Evolutionary conservation across 2,888 invertebrate species (phyloP), one percentile per base, ranked within the genome.

Genomic region (Spilarctia lutea): DNA sequence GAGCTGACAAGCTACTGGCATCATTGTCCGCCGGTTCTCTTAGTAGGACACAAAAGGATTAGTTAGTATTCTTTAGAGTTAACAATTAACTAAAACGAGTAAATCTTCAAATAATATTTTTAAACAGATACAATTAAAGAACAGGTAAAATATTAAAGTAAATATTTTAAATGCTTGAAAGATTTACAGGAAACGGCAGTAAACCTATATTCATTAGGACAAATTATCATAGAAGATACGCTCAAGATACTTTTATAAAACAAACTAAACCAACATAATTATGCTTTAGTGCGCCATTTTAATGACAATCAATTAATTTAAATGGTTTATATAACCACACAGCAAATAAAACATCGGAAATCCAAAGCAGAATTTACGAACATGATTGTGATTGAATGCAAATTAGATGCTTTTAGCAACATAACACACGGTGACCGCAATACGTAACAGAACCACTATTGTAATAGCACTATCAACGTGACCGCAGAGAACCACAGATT

Each of bases 401-500:
- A 85, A 81, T 81, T 71, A 70, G 73, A 66, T 35, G 72, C 72
- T 75, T 75, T 45, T 70, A 74, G 52, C n/a, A 74, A 71, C 70
- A 66, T 60, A 74, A 60, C 42, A 60, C 71, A 45, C 42, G 67
- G 27, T 66, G 45, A 71, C 74, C 71, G 67, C 74, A 67, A 18
- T 71, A 71, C 71, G 74, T 71, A 71, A 60, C 35, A 67, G n/a
- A 39, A 70, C 52, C 52, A 66, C 70, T 33, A 27, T 65, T 20
- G 66, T 68, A 79, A 87, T 83, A 79, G 81, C 74, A 73, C 74
- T 79, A 86, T 82, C 82, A 79, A 65, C 73, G 68, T 72, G 76
- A 86, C 88, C 88, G 76, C 89, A 88, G 79, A 74, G 71, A 72
- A 35, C 56, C 60, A 68, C 24, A 81, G 74, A 87, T 86, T 84